Conservation (phyloP, 2,113 vertebrate species). For the Agelaius tricolor region DNA sequence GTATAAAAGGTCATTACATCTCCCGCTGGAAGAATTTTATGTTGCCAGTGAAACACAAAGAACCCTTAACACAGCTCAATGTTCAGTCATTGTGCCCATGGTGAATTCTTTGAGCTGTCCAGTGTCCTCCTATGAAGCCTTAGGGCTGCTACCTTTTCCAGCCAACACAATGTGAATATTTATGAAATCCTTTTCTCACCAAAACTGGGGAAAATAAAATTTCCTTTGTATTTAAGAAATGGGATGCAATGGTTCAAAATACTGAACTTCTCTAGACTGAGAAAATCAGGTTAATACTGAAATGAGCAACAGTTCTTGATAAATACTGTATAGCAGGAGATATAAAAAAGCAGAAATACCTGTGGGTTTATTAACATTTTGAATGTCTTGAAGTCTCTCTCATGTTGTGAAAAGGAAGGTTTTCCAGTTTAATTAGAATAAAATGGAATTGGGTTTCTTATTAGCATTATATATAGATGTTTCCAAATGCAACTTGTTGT, state of each 20-base stretch:
- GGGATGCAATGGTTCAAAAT: neutral
- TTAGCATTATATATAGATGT: neutral
- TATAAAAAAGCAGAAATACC: neutral
- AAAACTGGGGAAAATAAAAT: neutral
- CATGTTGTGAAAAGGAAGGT: neutral
- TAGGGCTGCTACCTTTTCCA: neutral
- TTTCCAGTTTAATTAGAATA: constrained; percentile 13
- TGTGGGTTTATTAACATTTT: constrained; percentile 4
- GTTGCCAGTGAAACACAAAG: neutral
- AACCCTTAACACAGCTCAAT: neutral
- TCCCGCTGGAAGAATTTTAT: neutral
- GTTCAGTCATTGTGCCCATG: neutral
- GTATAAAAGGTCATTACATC: neutral
- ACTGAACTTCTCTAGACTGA: neutral
- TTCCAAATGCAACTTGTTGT: neutral
- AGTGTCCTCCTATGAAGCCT: neutral
- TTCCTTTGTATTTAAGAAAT: neutral
- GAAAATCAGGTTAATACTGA: neutral
- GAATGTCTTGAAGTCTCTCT: neutral
- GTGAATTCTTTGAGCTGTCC: neutral
- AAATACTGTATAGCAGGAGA: neutral
- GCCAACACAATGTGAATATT: neutral
- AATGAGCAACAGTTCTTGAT: neutral
- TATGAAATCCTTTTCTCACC: neutral
- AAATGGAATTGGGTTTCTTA: neutral